Conservation (phyloP, 2,113 vertebrate species). For the Lamprotornis superbus region DNA sequence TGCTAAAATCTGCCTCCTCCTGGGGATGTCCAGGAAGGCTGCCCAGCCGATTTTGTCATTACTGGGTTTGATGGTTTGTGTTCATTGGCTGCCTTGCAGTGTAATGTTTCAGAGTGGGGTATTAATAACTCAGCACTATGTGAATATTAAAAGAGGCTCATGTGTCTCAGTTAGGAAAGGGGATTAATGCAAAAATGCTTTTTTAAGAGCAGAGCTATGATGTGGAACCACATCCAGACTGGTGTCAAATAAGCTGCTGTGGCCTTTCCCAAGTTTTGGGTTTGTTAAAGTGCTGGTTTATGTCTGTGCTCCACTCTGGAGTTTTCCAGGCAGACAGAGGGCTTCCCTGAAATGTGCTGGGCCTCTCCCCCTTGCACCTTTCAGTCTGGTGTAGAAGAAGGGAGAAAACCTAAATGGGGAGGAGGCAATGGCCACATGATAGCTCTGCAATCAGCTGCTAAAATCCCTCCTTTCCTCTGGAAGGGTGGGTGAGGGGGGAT, state of each 20-base stretch:
- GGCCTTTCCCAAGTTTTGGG: neutral
- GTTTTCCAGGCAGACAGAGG: neutral
- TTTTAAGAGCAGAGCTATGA: conserved; percentile 54
- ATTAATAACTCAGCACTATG: neutral
- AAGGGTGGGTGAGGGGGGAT: neutral
- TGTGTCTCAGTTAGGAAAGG: conserved; percentile 18
- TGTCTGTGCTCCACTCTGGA: neutral
- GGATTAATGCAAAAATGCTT: conserved; percentile 17
- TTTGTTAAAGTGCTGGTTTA: fast-evolving
- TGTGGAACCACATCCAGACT: conserved; percentile 5
- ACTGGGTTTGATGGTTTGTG: neutral
- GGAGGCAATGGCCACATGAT: neutral
- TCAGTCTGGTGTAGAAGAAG: neutral
- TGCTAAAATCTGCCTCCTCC: conserved; percentile 3
- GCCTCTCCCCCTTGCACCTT: neutral
- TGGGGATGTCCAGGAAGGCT: neutral
- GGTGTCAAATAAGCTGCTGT: neutral
- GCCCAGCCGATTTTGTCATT: neutral
- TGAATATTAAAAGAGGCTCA: conserved; percentile 6
- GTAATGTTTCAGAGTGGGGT: neutral
- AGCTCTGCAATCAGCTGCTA: neutral
- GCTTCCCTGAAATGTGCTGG: neutral
- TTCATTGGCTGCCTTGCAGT: neutral
- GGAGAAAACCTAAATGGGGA: neutral
- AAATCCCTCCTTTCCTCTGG: neutral